Evolutionary conservation across 2,113 vertebrate genomes (phyloP).

Genomic region (Nothocercus julius): DNA sequence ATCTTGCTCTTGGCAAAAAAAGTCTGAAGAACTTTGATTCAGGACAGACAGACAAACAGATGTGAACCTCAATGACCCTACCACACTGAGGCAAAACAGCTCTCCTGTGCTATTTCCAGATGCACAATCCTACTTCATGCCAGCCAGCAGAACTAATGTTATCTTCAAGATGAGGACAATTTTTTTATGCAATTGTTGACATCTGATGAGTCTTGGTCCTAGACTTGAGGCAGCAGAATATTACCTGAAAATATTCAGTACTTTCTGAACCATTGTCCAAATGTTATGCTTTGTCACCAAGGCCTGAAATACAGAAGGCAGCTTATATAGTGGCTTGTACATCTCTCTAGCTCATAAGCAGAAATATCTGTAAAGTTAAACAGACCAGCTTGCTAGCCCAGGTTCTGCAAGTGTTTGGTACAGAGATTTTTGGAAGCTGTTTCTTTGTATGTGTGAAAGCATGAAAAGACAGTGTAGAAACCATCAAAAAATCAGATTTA

Average conservation of each 20-base stretch:
- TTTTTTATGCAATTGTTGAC: neutral
- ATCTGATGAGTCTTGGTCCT: neutral
- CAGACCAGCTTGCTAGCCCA: neutral
- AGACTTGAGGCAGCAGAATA: neutral
- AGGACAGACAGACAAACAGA: neutral
- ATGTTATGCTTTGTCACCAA: neutral
- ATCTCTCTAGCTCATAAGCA: neutral
- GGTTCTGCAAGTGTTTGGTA: neutral
- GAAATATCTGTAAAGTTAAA: conserved; percentile 5
- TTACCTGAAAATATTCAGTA: neutral
- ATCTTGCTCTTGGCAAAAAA: neutral
- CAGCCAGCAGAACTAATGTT: neutral
- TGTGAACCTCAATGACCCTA: neutral
- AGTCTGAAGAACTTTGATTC: neutral
- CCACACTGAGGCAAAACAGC: neutral
- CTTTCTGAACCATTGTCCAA: neutral
- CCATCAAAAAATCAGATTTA: conserved; percentile 8
- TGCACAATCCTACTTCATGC: neutral
- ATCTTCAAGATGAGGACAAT: neutral
- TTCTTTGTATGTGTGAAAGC: neutral
- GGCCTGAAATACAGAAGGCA: neutral
- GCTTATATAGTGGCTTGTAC: neutral
- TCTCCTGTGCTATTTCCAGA: neutral
- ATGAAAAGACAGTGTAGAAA: conserved; percentile 39
- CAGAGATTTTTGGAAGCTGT: neutral